These are phyloP conservation scores for Nasua narica DNA, from an alignment of 2,797 vertebrate species.

Conservation along the genomic window DNA sequence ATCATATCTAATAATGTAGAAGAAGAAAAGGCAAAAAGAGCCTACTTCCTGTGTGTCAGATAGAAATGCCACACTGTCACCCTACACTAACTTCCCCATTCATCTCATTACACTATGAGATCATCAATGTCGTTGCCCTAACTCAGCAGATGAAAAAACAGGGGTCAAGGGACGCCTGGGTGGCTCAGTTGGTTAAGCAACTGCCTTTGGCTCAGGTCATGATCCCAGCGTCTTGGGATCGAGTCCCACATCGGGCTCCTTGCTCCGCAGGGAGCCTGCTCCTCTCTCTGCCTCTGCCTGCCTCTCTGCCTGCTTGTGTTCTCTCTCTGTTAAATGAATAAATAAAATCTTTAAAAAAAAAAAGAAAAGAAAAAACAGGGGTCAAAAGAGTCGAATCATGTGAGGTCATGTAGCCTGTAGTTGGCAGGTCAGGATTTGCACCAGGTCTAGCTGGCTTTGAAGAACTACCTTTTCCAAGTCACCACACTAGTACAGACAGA, in stretches of 20 bases:
- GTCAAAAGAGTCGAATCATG: neutral
- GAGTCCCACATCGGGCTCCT: too few species aligned
- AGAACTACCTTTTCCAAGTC: neutral
- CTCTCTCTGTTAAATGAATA: too few species aligned
- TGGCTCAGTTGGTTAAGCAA: too few species aligned
- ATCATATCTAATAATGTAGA: neutral
- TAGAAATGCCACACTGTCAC: neutral
- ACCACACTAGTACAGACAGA: neutral
- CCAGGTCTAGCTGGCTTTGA: neutral
- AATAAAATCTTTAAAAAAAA: too few species aligned
- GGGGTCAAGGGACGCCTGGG: neutral
- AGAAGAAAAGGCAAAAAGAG: neutral
- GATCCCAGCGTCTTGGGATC: too few species aligned
- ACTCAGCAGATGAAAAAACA: neutral
- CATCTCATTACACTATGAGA: neutral
- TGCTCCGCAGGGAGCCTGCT: too few species aligned
- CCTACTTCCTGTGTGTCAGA: neutral
- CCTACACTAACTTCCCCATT: neutral
- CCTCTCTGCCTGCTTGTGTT: too few species aligned
- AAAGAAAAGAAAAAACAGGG: neutral
- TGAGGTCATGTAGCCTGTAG: neutral
- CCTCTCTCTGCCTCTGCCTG: too few species aligned
- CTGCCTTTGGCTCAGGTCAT: too few species aligned
- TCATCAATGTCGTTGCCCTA: neutral
- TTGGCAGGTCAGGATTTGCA: neutral